Percentiles rank a stretch among this genome's conserved stretches.
These are phyloP conservation scores for Caenorhabditis parvicauda DNA, from an alignment of 2,888 invertebrate species.

Conservation along the genomic window DNA sequence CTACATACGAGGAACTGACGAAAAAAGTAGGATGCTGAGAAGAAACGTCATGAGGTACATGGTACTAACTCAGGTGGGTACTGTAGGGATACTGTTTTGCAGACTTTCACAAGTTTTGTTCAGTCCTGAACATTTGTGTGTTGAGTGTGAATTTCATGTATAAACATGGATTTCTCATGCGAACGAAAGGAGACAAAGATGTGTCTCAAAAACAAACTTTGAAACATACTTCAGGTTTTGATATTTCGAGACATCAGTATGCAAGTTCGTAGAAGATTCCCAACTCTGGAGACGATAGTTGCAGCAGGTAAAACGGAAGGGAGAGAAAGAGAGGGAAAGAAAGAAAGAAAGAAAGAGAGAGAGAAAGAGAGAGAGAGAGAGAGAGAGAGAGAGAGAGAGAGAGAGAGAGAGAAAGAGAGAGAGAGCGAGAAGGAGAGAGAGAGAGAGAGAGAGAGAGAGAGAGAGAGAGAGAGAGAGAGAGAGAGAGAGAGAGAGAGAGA, in stretches of 20 bases:
- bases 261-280: conserved; percentile 37
- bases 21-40: conserved; percentile 40
- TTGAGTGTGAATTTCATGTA: no score
- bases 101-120: no score
- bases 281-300: conserved; percentile 38
- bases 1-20: conserved; percentile 49
- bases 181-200: no score
- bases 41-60: conserved; percentile 51
- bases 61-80: conserved; percentile 54
- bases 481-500: no score
- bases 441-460: no score
- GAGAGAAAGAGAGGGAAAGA: not conserved
- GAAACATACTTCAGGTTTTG: no score
- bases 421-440: no score
- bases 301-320: conserved; percentile 27
- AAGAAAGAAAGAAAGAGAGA: not conserved
- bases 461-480: no score
- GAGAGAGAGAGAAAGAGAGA: no score
- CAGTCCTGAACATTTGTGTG: no score
- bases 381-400: no score
- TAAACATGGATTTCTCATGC: no score
- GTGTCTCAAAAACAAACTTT: not conserved
- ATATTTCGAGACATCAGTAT: conserved; percentile 44
- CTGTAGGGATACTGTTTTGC: conserved; percentile 32
- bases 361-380: not conserved